Evolutionary conservation across 2,797 vertebrate species (phyloP).

Genomic region (Lacerta viridis): DNA sequence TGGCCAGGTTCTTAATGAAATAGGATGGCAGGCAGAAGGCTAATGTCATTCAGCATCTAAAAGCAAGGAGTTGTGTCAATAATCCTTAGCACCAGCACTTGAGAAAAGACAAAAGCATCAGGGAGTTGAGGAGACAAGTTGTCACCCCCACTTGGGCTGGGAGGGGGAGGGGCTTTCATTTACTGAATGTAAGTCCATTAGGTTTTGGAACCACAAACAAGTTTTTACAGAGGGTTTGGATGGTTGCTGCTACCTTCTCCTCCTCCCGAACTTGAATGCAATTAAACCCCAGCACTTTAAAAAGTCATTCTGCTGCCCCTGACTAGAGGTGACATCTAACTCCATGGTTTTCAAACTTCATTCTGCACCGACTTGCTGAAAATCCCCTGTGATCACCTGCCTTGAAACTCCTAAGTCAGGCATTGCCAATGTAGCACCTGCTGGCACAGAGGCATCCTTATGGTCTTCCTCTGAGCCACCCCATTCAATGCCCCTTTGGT

Average conservation of each 20-base stretch:
- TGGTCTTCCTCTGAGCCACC: too few species aligned
- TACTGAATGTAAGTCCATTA: conserved; percentile 75
- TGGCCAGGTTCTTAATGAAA: conserved; percentile 86
- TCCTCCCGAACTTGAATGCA: conserved; percentile 64
- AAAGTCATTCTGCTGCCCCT: conserved; percentile 58
- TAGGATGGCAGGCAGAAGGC: conserved; percentile 77
- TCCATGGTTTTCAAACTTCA: not conserved
- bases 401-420: not conserved
- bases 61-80: conserved; percentile 79
- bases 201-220: conserved; percentile 77
- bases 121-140: conserved; percentile 71
- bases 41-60: conserved; percentile 81
- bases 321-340: conserved; percentile 63
- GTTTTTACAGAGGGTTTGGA: conserved; percentile 51
- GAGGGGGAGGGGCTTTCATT: conserved; percentile 65
- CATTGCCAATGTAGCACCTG: too few species aligned
- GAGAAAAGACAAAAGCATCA: conserved; percentile 70
- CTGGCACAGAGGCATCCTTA: too few species aligned
- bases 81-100: conserved; percentile 75
- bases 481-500: too few species aligned
- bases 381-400: not conserved
- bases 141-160: conserved; percentile 67
- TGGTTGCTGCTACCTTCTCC: conserved; percentile 69
- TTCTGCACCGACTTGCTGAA: not conserved
- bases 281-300: conserved; percentile 76